Conservation (phyloP, 2,888 invertebrate genomes). For the Anarsia innoxiella region DNA sequence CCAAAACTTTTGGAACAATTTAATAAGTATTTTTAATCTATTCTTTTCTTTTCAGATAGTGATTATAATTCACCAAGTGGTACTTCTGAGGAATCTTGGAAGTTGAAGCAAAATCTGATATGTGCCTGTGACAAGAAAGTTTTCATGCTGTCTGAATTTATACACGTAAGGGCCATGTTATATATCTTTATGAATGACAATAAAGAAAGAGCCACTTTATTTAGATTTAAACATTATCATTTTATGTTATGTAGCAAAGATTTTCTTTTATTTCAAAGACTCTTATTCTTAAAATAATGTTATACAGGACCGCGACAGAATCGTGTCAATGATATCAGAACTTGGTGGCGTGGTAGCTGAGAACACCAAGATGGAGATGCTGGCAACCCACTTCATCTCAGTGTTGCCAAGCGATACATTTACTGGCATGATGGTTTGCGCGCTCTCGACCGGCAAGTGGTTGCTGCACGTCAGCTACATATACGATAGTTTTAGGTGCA, state of each 20-base stretch:
- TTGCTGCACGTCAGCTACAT: slow-evolving; percentile 55
- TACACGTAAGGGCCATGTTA: slow-evolving; percentile 60
- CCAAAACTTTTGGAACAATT: too few species aligned
- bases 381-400: slow-evolving; percentile 63
- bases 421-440: slow-evolving; percentile 69
- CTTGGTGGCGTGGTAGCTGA: slow-evolving; percentile 65
- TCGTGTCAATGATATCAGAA: slow-evolving; percentile 59
- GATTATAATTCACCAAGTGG: slow-evolving; percentile 65
- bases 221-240: too few species aligned
- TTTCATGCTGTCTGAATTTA: slow-evolving; percentile 63
- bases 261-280: too few species aligned
- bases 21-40: neutral
- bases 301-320: slow-evolving; percentile 60
- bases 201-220: too few species aligned
- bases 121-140: slow-evolving; percentile 68
- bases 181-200: too few species aligned
- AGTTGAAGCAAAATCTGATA: slow-evolving; percentile 62
- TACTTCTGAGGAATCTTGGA: slow-evolving; percentile 69
- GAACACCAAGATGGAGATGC: slow-evolving; percentile 69
- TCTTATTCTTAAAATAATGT: too few species aligned
- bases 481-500: slow-evolving; percentile 64
- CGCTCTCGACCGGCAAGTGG: slow-evolving; percentile 66
- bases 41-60: slow-evolving; percentile 43
- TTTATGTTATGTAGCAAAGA: too few species aligned
- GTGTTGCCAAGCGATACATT: slow-evolving; percentile 59